A percentile compares a stretch with the other conserved stretches of the same genome.
These are phyloP conservation scores for Plagodis dolabraria DNA, from an alignment of 2,888 invertebrate genomes.

Conservation along the genomic window DNA sequence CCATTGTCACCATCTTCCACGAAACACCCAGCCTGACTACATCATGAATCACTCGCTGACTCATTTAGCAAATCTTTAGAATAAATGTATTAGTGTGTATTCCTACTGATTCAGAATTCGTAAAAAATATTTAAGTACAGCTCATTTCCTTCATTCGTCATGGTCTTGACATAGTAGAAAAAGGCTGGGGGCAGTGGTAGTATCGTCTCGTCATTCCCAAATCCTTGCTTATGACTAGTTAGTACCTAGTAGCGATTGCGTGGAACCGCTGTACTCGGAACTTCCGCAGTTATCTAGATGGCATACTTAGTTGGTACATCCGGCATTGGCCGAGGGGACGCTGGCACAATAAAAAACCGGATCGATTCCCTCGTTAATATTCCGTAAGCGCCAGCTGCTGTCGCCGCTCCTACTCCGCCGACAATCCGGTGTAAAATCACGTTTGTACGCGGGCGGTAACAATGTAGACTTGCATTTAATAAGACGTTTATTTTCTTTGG, in stretches of 20 bases:
- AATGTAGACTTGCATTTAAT: no score
- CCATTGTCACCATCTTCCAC: slow-evolving; percentile 31
- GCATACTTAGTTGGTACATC: slow-evolving; percentile 33
- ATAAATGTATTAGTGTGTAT: slow-evolving; percentile 16
- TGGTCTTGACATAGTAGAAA: not conserved
- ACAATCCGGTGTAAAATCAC: slow-evolving; percentile 31
- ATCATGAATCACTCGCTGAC: slow-evolving; percentile 31
- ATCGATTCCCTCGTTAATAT: slow-evolving; percentile 54
- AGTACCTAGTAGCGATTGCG: slow-evolving; percentile 31
- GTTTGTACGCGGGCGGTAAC: slow-evolving; percentile 1
- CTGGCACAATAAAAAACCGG: slow-evolving; percentile 42
- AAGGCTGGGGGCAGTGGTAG: not conserved
- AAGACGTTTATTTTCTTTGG: not conserved
- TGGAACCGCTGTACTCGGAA: slow-evolving; percentile 29
- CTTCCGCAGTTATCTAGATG: slow-evolving; percentile 35
- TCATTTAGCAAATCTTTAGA: slow-evolving; percentile 22
- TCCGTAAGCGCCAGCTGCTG: slow-evolving; percentile 44
- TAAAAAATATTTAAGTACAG: slow-evolving; percentile 9
- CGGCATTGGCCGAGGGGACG: slow-evolving; percentile 28
- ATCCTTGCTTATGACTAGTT: slow-evolving; percentile 19
- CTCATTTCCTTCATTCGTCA: slow-evolving; percentile 16
- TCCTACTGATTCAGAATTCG: slow-evolving; percentile 15
- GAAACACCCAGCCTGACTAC: not conserved
- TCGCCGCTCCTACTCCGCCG: slow-evolving; percentile 18
- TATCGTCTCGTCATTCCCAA: slow-evolving; percentile 15